Evolutionary conservation across 2,888 invertebrate species (phyloP), one percentile per base, ranked within the genome.

Genomic region (Melangyna quadrimaculata): DNA sequence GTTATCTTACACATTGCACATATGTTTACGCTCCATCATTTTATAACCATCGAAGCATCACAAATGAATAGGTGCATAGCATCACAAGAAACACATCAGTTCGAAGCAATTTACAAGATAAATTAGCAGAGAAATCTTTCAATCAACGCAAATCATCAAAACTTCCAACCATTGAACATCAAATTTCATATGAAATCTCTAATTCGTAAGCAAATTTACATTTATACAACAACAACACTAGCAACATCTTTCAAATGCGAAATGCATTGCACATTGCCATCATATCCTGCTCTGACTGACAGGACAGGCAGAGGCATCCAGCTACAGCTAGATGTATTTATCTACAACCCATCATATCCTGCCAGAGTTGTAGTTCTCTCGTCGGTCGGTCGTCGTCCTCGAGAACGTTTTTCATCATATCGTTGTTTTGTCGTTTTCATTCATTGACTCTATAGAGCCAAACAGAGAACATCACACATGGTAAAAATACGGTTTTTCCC

Each of bases 121-220:
- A 79, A 83, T 83, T 79, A 79, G 83, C 83, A 70, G 70, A 51
- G 73, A 75, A 74, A 75, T 79, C 74, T 84, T 84, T 83, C 79
- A 74, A 84, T 79, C 83, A 79, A 75, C 27, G 77, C 81, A 82
- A 82, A 82, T 82, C 81, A 82, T 69, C 67, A 61, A 84, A 79
- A 74, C 57, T 67, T 71, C 70, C 70, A 63, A 71, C 37, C 70
- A 59, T 35, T 55, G 74, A 74, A 61, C 83, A 57, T 79, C 83
- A 65, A 65, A 75, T 70, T 83, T 75, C 70, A 75, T 75, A 55
- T 67, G 43, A 55, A 79, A 74, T 67, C 65, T 74, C 74, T 78
- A 71, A 79, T 79, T 79, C 71, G 37, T 67, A 74, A 65, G 55
- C 74, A 79, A 87, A 83, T n/a, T n/a, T 80, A 45, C 29, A 40